phyloP scores from a whole-genome alignment of 2,797 vertebrate species.

The Phrynocephalus guinanensis region DNA sequence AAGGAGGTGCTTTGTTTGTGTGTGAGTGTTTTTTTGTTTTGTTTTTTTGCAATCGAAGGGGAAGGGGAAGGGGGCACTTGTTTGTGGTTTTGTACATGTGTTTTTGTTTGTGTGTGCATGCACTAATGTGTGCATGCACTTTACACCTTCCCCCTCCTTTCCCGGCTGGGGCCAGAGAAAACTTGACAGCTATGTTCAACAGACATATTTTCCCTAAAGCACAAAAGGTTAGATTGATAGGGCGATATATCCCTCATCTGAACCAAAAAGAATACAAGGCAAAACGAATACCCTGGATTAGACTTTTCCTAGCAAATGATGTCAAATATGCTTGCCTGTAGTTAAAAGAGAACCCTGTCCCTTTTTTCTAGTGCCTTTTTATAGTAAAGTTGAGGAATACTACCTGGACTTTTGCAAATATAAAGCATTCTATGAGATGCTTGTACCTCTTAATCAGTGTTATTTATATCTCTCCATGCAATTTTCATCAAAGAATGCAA shows the following conservation, averaged over 20 bases:
- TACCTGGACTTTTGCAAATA: neutral
- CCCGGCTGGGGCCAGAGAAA: too few species aligned
- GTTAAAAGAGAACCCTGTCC: neutral
- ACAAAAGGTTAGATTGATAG: slow-evolving; percentile 17
- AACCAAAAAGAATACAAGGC: neutral
- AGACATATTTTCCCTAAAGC: neutral
- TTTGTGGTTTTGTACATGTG: too few species aligned
- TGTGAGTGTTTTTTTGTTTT: too few species aligned
- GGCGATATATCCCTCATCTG: slow-evolving; percentile 10
- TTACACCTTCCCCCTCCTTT: too few species aligned
- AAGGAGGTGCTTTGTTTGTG: neutral
- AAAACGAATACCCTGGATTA: neutral
- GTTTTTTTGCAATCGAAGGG: too few species aligned
- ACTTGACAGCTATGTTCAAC: slow-evolving; percentile 11
- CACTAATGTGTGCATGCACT: too few species aligned
- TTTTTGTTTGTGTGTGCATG: too few species aligned
- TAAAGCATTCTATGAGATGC: slow-evolving; percentile 9
- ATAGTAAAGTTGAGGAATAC: slow-evolving; percentile 10
- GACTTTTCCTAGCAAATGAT: slow-evolving; percentile 16
- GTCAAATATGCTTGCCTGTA: slow-evolving; percentile 8
- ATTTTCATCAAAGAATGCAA: slow-evolving; percentile 31
- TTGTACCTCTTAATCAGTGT: slow-evolving; percentile 1
- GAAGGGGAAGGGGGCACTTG: too few species aligned
- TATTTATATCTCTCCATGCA: slow-evolving; percentile 10
- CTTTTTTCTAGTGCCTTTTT: neutral